Evolutionary conservation across 2,888 invertebrate genomes (phyloP), one percentile per base, ranked within the genome.

Genomic region (Slavum lentiscoides): DNA sequence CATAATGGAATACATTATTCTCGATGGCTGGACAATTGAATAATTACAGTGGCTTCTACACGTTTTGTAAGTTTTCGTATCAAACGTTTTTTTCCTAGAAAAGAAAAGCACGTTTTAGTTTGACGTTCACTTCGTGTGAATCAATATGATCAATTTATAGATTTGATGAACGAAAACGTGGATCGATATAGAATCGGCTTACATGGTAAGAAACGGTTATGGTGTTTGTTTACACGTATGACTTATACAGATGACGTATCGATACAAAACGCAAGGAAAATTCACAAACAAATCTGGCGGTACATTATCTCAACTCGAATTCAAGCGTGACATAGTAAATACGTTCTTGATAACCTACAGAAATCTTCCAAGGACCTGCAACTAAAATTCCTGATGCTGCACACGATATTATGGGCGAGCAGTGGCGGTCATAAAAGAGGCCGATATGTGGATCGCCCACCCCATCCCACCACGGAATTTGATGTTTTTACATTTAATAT

Each of bases 161-260:
- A 64, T 64, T 64, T 64, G 37, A 64, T 64, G 64, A 37, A 64
- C 17, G 64, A 64, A 64, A 64, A 64, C 37, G 17, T 64, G 5
- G 37, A 64, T 37, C 30, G 64, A 30, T 64, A 64, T 64, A 8
- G 64, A 15, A 64, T 64, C 17, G 17, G 64, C 2, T 15, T 64
- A 2, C 8, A 37, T 7, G 64, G 64, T 17, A 64, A 64, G 37
- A 64, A 64, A n/a, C 37, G 64, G 37, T 64, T 30, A 37, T 64
- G 64, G 64, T 30, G 64, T 17, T 15, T 64, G 4, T 23, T 21
- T n/a, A n/a, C n/a, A n/a, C 17, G 30, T 30, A 11, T 62, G 74
- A 39, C 64, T 53, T n/a, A 43, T 62, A 15, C n/a, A n/a, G n/a
- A n/a, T n/a, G 49, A 19, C 11, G 64, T 64, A 15, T 30, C 64